Conservation (phyloP, 2,797 vertebrate species). For the Manis javanica region DNA sequence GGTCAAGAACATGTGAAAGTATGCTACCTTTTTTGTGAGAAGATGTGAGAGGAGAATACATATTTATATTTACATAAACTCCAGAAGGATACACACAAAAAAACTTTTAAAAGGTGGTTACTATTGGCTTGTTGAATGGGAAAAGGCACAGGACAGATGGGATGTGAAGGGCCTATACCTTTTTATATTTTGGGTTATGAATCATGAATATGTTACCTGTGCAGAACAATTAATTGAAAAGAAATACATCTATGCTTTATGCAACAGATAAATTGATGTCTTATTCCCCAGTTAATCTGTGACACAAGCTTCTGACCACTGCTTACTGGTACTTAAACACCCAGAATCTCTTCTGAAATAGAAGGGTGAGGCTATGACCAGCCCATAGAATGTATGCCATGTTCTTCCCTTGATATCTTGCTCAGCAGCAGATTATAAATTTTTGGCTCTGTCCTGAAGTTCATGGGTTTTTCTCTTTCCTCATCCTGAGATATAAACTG, state of each 20-base stretch:
- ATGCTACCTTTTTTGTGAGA: background rate
- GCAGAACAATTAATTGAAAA: conserved; percentile 17
- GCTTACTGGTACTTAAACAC: background rate
- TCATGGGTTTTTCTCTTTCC: background rate
- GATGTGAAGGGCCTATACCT: background rate
- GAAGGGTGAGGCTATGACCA: background rate
- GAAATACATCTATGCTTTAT: background rate
- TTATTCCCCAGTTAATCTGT: background rate
- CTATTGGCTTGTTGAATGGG: background rate
- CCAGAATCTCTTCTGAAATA: background rate
- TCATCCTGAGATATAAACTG: background rate
- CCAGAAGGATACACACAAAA: background rate
- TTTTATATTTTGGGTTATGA: conserved; percentile 45
- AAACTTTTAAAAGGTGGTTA: background rate
- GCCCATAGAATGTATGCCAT: background rate
- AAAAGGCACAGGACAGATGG: background rate
- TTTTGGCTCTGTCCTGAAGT: background rate
- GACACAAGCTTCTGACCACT: background rate
- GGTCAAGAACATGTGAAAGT: background rate
- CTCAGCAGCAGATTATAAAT: background rate
- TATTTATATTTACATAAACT: conserved; percentile 35
- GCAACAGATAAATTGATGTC: background rate
- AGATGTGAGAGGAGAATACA: background rate
- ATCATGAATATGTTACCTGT: background rate
- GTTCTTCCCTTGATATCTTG: background rate